Base-by-base conservation (phyloP, 2,797 vertebrate genomes). In the Peromyscus attwateri region DNA sequence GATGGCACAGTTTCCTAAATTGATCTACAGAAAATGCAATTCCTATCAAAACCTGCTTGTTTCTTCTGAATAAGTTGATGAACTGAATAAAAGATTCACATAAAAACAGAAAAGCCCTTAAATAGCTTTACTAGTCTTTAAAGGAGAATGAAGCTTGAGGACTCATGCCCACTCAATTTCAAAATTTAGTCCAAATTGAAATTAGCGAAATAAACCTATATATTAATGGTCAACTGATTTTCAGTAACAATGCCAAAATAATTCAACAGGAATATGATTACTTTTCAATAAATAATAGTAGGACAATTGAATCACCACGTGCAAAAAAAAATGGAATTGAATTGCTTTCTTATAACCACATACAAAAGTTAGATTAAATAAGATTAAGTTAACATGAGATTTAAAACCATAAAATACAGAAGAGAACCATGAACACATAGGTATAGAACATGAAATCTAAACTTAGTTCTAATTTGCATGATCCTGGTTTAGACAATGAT, bases 251-350 rank as follows among this genome's bases (percentile, higher is more conserved):
- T n/a, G 16, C 12, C 27, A 73, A 88, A 60, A 85, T 5, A 84
- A 25, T 85, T 96, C 57, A 92, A 12, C 52, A 17, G 29, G 8
- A 40, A 43, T 87, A 85, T 52, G 52, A 37, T 52, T 43, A 46
- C 82, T 68, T 94, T 81, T 46, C n/a, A 87, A 92, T 43, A 94
- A 94, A 92, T 82, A 29, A 31, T 87, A 43, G 52, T 87, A 25
- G 23, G 73, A 81, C 49, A 92, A 92, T 13, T 62, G 31, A 57
- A 84, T 16, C 52, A 49, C 6, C n/a, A 75, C 40, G 70, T 40
- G 19, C 43, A 77, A 17, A 62, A 92, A 92, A 80, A 12, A 77
- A 85, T 55, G 40, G 79, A 76, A n/a, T 43, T 84, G 55, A 9
- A 27, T 27, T 37, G 23, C 6, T 71, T 52, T 12, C 49, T 37